Evolutionary conservation across 1,140 invertebrate genomes (phyloP).

Genomic region (Tribolium castaneum): DNA sequence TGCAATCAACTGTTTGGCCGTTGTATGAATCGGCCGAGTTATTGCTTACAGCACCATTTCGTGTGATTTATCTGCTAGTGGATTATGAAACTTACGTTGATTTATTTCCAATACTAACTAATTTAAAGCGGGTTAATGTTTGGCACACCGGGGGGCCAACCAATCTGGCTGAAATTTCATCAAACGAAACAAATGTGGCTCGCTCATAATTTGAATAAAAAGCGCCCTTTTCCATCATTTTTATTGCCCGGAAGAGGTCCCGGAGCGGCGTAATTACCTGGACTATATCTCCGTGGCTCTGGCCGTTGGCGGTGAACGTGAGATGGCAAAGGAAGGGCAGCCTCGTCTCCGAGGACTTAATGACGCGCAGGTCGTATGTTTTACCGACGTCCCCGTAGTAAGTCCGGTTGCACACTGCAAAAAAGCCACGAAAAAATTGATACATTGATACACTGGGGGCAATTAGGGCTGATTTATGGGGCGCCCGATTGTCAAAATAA

Average conservation of each 20-base stretch:
- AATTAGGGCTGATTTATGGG: neutral
- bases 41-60: conserved; percentile 35
- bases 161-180: too few relatives aligned
- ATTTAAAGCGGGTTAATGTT: conserved; percentile 43
- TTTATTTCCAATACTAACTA: conserved; percentile 44
- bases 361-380: conserved; percentile 81
- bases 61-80: conserved; percentile 39
- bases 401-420: conserved; percentile 85
- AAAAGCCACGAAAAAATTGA: conserved; percentile 30
- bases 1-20: neutral
- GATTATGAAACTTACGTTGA: conserved; percentile 36
- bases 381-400: conserved; percentile 88
- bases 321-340: conserved; percentile 89
- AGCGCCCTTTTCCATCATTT: neutral
- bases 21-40: neutral
- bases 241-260: neutral
- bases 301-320: conserved; percentile 88
- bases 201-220: too few relatives aligned
- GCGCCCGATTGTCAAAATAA: neutral
- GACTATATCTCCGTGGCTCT: conserved; percentile 85
- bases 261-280: conserved; percentile 70
- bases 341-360: conserved; percentile 73
- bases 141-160: neutral
- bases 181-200: too few relatives aligned
- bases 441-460: conserved; percentile 9